Evolutionary conservation across 2,113 vertebrate genomes (phyloP).

Genomic region (Oriolus oriolus): DNA sequence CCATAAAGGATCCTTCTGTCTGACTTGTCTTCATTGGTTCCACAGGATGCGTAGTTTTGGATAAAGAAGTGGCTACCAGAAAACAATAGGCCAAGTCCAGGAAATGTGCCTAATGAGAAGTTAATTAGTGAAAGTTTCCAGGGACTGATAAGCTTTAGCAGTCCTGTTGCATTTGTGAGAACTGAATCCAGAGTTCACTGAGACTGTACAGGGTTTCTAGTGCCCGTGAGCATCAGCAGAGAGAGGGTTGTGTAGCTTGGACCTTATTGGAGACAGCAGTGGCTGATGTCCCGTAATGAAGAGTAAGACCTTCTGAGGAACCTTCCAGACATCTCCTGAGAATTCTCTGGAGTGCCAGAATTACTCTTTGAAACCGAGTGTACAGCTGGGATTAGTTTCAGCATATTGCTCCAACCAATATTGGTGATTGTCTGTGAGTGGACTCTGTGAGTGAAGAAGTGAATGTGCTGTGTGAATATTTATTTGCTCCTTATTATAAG

Average conservation of each 20-base stretch:
- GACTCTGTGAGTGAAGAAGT: neutral
- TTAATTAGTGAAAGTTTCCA: neutral
- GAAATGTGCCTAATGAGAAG: neutral
- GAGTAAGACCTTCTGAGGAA: neutral
- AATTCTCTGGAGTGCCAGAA: neutral
- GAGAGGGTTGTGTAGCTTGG: neutral
- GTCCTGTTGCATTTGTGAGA: neutral
- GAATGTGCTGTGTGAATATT: neutral
- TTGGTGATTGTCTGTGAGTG: neutral
- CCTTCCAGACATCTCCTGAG: neutral
- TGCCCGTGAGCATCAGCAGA: neutral
- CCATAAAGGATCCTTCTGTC: neutral
- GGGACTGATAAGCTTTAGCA: neutral
- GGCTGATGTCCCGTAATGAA: neutral
- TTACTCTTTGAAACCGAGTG: neutral
- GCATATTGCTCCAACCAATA: neutral
- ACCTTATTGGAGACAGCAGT: neutral
- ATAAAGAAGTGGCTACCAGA: neutral
- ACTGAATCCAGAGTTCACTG: neutral
- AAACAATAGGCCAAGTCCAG: neutral
- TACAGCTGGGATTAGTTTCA: neutral
- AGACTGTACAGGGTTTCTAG: neutral
- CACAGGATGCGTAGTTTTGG: neutral
- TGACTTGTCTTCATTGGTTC: neutral
- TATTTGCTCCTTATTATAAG: neutral